Evolutionary conservation across 2,113 vertebrate genomes (phyloP).

Genomic region (Macaca nemestrina): DNA sequence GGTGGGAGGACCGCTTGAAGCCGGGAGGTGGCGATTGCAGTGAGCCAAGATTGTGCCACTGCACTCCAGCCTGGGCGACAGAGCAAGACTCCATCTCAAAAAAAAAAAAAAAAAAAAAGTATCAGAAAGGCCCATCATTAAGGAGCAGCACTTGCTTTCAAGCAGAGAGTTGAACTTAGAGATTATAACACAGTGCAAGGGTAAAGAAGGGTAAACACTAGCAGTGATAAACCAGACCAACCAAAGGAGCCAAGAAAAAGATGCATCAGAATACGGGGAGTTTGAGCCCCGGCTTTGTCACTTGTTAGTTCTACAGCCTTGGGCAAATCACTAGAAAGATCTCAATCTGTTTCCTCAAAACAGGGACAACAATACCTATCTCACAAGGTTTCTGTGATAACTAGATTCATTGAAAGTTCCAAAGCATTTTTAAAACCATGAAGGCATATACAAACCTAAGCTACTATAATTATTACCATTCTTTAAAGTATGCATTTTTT

Average conservation of each 20-base stretch:
- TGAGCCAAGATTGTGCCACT: too few species aligned
- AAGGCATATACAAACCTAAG: background rate
- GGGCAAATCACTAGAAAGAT: background rate
- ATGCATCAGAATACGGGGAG: background rate
- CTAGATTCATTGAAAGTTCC: background rate
- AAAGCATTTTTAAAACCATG: background rate
- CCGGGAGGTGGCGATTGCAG: too few species aligned
- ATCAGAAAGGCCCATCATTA: background rate
- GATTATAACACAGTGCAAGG: background rate
- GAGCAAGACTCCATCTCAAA: too few species aligned
- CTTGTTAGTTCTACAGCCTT: background rate
- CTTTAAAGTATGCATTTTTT: background rate
- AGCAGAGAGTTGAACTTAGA: background rate
- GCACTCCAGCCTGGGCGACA: too few species aligned
- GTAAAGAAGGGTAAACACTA: background rate
- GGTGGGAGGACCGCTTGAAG: too few species aligned
- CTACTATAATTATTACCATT: background rate
- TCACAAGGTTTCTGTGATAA: conserved; percentile 5
- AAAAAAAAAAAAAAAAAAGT: too few species aligned
- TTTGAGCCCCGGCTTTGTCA: background rate
- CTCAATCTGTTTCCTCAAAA: conserved; percentile 22
- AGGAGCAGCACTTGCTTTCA: background rate
- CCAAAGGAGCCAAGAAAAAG: background rate
- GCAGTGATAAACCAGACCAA: background rate
- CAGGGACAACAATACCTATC: background rate